Base-by-base conservation (phyloP, 1,140 invertebrate species). In the Cephus cinctus region DNA sequence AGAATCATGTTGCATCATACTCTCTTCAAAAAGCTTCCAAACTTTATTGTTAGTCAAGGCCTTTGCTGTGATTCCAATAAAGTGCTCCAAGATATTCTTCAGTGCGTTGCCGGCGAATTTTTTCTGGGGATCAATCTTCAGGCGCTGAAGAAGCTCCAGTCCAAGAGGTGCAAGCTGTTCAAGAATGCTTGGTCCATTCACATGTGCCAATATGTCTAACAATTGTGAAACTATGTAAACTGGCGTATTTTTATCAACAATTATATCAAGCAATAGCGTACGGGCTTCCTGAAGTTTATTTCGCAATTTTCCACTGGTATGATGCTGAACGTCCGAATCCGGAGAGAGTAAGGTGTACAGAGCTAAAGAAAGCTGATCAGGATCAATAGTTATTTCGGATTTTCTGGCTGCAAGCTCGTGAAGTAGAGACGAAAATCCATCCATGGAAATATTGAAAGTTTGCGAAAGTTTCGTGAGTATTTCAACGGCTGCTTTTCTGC, bases 331-430 rank as follows among this genome's bases (percentile, higher is more conserved):
- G 22, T 76, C 67, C 9, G 71, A 66, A 56, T 77, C 73, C 0
- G 78, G 75, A n/a, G 77, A 80, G 1, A 82, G 49, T 25, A 78
- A 47, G 30, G 78, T 78, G 35, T 76, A 80, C 0, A 83, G 53
- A 31, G 77, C 61, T 3, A 83, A 39, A 1, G 80, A 75, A 4
- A 83, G 52, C 46, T 85, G 86, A 41, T 87, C 80, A 47, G 76
- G 63, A 56, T 88, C 86, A 32, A 86, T 58, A 21, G 75, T 38
- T 30, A 89, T 71, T 59, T 88, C 86, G 14, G 77, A 63, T 20
- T 52, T 56, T 19, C 57, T 54, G 5, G 50, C 22, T 0, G 45
- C 34, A 0, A 79, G 16, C 56, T 78, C 66, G 11, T 61, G 25
- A 3, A 79, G 15, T 0, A 79, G 40, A 35, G 49, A 22, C 11